Evolutionary conservation across 2,113 vertebrate species (phyloP).

Genomic region (Scartelaos histophorus): DNA sequence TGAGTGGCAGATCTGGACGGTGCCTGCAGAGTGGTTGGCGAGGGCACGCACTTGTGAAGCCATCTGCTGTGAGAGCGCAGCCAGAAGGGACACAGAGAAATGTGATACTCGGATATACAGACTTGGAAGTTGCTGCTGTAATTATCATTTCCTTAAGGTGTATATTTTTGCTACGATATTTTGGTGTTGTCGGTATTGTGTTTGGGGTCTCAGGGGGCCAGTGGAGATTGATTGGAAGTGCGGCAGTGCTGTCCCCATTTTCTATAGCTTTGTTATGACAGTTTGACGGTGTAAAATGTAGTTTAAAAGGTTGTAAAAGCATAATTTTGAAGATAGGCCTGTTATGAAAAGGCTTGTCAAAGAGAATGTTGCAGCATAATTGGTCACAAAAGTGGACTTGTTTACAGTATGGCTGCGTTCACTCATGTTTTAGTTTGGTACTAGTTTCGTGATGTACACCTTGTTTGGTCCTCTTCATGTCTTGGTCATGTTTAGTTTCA

Average conservation of each 20-base stretch:
- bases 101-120: conserved; percentile 44
- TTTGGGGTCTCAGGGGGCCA: conserved; percentile 18
- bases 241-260: conserved; percentile 38
- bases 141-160: conserved; percentile 47
- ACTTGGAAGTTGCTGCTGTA: conserved; percentile 50
- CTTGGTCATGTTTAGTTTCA: background rate
- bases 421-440: background rate
- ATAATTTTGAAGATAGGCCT: conserved; percentile 4
- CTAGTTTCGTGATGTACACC: too few species aligned
- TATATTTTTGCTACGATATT: conserved; percentile 68
- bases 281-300: conserved; percentile 18
- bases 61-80: conserved; percentile 76
- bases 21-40: conserved; percentile 42
- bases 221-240: conserved; percentile 10
- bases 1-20: conserved; percentile 57
- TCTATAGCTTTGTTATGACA: conserved; percentile 16
- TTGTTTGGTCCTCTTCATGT: background rate
- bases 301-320: background rate
- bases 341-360: background rate
- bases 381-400: background rate
- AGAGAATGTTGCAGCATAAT: background rate
- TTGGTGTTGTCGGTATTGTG: conserved; percentile 64
- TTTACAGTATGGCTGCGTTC: background rate
- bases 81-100: conserved; percentile 61
- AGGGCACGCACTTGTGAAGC: conserved; percentile 69